These are phyloP conservation scores for Carettochelys insculpta DNA, from an alignment of 2,113 vertebrate genomes.

Conservation along the genomic window DNA sequence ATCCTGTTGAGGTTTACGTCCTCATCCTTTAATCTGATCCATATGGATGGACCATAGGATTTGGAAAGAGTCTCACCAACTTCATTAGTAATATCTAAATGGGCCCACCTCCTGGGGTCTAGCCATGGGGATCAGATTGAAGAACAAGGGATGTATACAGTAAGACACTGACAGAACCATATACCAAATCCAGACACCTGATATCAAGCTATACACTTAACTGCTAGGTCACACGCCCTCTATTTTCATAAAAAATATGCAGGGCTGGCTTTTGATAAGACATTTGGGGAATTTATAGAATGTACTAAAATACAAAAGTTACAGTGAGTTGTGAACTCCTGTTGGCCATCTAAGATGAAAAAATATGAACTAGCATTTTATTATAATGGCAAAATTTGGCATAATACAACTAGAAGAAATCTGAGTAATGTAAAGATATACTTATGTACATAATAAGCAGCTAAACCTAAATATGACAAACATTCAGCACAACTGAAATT, in stretches of 20 bases:
- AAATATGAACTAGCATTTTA: not conserved
- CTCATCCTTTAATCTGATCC: not conserved
- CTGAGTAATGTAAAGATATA: not conserved
- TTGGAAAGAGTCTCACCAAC: not conserved
- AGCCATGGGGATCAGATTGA: not conserved
- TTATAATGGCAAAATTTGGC: fast-evolving
- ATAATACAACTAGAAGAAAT: not conserved
- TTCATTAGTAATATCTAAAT: not conserved
- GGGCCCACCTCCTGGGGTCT: not conserved
- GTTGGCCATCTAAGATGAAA: not conserved
- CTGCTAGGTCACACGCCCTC: not conserved
- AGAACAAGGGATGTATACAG: not conserved
- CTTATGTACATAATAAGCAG: not conserved
- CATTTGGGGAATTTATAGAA: not conserved
- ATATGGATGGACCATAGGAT: not conserved
- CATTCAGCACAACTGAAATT: not conserved
- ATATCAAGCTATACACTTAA: not conserved
- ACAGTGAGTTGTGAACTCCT: not conserved
- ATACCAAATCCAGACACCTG: not conserved
- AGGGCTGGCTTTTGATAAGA: not conserved
- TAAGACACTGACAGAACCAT: not conserved
- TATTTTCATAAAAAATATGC: not conserved
- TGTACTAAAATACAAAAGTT: not conserved
- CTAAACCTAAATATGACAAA: not conserved
- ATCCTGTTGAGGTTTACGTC: not conserved